These are phyloP conservation scores for Hemibagrus wyckioides DNA, from an alignment of 2,113 vertebrate genomes.

Conservation along the genomic window DNA sequence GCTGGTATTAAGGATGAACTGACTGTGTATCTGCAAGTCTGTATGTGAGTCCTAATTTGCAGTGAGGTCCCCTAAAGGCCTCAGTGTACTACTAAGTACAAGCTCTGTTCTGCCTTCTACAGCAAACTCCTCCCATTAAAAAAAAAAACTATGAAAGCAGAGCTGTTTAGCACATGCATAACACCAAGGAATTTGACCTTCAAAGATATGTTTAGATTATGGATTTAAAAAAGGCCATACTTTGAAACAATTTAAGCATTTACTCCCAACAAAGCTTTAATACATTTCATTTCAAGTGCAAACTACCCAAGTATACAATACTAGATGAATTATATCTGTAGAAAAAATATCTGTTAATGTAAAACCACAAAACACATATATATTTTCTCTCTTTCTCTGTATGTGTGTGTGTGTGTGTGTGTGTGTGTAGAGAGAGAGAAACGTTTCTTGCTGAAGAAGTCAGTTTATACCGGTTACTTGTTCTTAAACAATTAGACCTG, in stretches of 20 bases:
- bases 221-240: background rate
- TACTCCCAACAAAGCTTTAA: background rate
- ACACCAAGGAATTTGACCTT: slow-evolving; percentile 9
- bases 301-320: background rate
- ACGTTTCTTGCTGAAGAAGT: too few species aligned
- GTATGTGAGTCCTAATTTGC: background rate
- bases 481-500: too few species aligned
- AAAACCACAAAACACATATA: background rate
- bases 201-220: background rate
- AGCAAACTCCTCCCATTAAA: slow-evolving; percentile 30
- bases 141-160: slow-evolving; percentile 34
- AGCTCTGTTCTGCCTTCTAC: slow-evolving; percentile 38
- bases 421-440: too few species aligned
- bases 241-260: background rate
- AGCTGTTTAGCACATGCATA: slow-evolving; percentile 19
- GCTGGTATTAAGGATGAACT: background rate
- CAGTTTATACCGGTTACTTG: too few species aligned
- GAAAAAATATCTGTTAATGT: background rate
- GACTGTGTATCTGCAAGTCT: background rate
- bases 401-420: background rate
- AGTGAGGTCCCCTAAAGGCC: slow-evolving; percentile 18
- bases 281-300: background rate
- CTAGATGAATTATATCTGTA: background rate
- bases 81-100: slow-evolving; percentile 25
- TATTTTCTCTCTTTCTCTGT: too few species aligned